These are phyloP conservation scores for Metridium senile DNA, from an alignment of 92 coral and sea anemone species.

Conservation along the genomic window DNA sequence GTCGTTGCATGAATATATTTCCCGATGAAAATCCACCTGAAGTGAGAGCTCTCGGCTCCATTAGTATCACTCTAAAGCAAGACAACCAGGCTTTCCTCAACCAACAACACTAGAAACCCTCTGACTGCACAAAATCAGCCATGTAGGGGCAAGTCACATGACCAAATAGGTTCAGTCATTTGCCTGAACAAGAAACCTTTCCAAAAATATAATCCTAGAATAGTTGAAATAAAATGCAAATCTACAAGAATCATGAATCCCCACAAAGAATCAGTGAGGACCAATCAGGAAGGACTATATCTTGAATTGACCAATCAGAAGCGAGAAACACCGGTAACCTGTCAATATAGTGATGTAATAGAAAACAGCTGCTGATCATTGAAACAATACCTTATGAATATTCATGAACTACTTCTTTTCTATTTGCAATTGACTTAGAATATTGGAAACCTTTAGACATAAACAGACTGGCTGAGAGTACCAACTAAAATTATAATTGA, in stretches of 20 bases:
- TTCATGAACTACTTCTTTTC: constrained; percentile 46
- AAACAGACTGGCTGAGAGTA: background rate
- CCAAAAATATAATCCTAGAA: constrained; percentile 32
- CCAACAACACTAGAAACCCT: background rate
- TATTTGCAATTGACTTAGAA: constrained; percentile 71
- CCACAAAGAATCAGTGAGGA: constrained; percentile 62
- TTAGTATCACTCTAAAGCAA: constrained; percentile 26
- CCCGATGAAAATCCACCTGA: constrained; percentile 35
- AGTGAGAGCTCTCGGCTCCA: constrained; percentile 49
- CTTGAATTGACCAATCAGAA: constrained; percentile 66
- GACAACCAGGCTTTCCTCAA: background rate
- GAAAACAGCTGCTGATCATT: constrained; percentile 73
- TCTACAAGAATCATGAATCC: constrained; percentile 44
- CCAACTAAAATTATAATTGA: background rate
- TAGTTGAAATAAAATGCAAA: constrained; percentile 69
- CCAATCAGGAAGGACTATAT: constrained; percentile 63
- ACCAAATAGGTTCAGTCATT: constrained; percentile 36
- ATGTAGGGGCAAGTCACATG: constrained; percentile 59
- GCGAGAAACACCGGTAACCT: constrained; percentile 75
- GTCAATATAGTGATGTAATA: constrained; percentile 59
- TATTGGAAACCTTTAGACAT: constrained; percentile 15
- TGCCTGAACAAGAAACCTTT: constrained; percentile 32
- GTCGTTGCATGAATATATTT: constrained; percentile 47
- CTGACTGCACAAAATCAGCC: background rate
- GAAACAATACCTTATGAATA: constrained; percentile 66